Conservation (phyloP, 2,797 vertebrate genomes). For the Trachurus trachurus region DNA sequence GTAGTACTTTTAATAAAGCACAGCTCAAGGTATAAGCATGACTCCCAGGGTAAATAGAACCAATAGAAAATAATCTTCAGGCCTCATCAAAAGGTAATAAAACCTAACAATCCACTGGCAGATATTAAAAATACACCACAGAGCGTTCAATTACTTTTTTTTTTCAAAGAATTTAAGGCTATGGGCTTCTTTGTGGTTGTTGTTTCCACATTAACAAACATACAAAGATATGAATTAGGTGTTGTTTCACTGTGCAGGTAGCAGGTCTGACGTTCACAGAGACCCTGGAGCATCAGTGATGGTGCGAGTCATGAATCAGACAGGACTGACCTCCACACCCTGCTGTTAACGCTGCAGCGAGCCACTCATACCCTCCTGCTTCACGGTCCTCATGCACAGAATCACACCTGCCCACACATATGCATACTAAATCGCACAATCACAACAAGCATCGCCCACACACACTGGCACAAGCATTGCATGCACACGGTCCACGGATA, state of each 20-base stretch:
- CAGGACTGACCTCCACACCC: conserved; percentile 53
- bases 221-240: conserved; percentile 7
- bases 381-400: conserved; percentile 39
- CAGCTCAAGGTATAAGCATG: conserved; percentile 33
- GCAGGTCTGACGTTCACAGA: conserved; percentile 16
- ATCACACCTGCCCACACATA: conserved; percentile 42
- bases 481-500: neutral
- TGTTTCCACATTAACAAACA: conserved; percentile 16
- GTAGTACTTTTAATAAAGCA: conserved; percentile 56
- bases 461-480: neutral
- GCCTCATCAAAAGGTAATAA: conserved; percentile 63
- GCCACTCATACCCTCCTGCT: conserved; percentile 30
- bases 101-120: conserved; percentile 41
- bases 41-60: conserved; percentile 52
- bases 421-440: conserved; percentile 63
- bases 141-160: conserved; percentile 19
- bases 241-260: conserved; percentile 16
- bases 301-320: conserved; percentile 32
- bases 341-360: conserved; percentile 34
- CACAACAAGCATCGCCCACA: conserved; percentile 60
- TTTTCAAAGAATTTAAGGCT: conserved; percentile 24
- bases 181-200: conserved; percentile 3
- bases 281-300: conserved; percentile 14
- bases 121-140: conserved; percentile 55
- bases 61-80: conserved; percentile 39